These are phyloP conservation scores for Craniophora ligustri DNA, from an alignment of 2,888 invertebrate species.

Conservation along the genomic window DNA sequence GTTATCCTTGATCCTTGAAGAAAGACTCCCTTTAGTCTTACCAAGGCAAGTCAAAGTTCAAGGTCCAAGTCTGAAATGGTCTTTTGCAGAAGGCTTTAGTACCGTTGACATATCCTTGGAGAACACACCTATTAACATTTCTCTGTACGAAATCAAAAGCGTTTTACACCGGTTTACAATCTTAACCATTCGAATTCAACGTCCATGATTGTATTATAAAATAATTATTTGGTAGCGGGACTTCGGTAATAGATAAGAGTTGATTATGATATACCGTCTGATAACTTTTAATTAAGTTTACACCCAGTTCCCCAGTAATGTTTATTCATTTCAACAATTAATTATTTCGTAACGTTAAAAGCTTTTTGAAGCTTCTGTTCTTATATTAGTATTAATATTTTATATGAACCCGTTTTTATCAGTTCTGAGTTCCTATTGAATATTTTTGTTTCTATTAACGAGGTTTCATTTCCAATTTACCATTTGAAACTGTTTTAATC, in stretches of 20 bases:
- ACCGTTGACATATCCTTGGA: neutral
- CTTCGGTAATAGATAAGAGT: conserved; percentile 45
- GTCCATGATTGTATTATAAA: conserved; percentile 31
- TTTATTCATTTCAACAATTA: conserved; percentile 58
- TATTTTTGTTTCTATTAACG: conserved; percentile 24
- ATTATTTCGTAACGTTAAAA: conserved; percentile 53
- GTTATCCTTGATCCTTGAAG: too few relatives aligned
- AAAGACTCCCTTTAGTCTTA: too few relatives aligned
- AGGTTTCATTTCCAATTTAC: conserved; percentile 27
- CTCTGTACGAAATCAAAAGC: conserved; percentile 20
- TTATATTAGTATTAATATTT: conserved; percentile 46
- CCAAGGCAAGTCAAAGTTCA: too few relatives aligned
- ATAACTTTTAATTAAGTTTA: conserved; percentile 60
- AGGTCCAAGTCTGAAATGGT: too few relatives aligned
- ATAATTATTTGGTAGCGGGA: conserved; percentile 41
- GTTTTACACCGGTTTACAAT: conserved; percentile 32
- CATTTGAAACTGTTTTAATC: conserved; percentile 18
- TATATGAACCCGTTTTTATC: conserved; percentile 28
- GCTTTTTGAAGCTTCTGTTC: conserved; percentile 49
- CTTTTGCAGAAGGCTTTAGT: neutral
- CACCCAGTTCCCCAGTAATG: conserved; percentile 51
- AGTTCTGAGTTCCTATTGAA: conserved; percentile 44
- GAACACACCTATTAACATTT: neutral
- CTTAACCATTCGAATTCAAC: conserved; percentile 35
- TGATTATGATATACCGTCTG: conserved; percentile 46